phyloP scores from a whole-genome alignment of 2,797 vertebrate genomes.

The Enteromius viviparus region DNA sequence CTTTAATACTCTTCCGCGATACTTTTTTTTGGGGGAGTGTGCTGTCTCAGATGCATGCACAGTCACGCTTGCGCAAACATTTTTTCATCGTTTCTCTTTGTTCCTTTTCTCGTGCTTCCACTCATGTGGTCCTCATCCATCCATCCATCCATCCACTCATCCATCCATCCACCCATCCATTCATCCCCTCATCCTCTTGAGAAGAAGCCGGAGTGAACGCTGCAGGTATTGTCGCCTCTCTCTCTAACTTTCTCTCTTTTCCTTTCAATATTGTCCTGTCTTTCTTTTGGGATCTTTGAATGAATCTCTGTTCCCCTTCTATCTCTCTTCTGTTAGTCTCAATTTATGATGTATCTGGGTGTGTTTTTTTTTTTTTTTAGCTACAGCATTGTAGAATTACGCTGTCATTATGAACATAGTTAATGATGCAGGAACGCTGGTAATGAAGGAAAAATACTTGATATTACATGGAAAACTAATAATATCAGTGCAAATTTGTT shows the following conservation, averaged over 20 bases:
- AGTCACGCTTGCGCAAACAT: background rate
- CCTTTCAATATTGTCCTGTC: background rate
- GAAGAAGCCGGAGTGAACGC: conserved; percentile 71
- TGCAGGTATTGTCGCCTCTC: conserved; percentile 77
- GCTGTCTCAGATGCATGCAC: conserved; percentile 2
- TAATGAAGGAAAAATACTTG: conserved; percentile 33
- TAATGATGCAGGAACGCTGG: conserved; percentile 31
- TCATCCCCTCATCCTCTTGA: conserved; percentile 64
- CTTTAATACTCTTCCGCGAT: conserved; percentile 22
- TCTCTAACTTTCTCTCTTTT: conserved; percentile 31
- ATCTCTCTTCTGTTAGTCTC: conserved; percentile 30
- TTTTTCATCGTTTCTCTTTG: conserved; percentile 68
- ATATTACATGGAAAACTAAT: conserved; percentile 36
- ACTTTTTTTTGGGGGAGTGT: background rate
- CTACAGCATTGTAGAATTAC: conserved; percentile 31
- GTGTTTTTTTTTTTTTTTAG: background rate
- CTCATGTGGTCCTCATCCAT: conserved; percentile 56
- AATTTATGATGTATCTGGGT: conserved; percentile 21
- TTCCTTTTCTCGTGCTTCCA: conserved; percentile 52
- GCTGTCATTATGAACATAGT: conserved; percentile 31
- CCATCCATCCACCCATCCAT: conserved; percentile 56
- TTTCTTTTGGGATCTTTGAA: background rate
- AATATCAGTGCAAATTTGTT: conserved; percentile 37
- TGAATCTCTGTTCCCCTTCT: background rate
- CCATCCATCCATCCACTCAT: conserved; percentile 56